Percentiles rank a stretch among this genome's conserved stretches.
Evolutionary conservation across 2,888 invertebrate genomes (phyloP).

Genomic region (Eupithecia vulgata): DNA sequence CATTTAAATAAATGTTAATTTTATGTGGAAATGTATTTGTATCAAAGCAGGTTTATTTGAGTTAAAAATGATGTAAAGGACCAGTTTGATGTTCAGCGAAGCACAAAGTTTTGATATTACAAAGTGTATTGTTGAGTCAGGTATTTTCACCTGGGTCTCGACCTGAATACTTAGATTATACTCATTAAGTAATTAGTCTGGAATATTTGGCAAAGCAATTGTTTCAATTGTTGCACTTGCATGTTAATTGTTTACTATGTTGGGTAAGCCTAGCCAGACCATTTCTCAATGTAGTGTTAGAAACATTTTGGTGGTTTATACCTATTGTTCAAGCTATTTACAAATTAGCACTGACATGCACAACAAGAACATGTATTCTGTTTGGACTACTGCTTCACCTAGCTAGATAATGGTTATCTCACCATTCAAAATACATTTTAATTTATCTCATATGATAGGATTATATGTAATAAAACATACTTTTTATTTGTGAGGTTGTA

Average conservation of each 20-base stretch:
- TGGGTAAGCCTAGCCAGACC: background rate
- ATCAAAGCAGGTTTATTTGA: conserved; percentile 35
- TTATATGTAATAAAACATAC: background rate
- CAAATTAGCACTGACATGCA: background rate
- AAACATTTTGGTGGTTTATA: background rate
- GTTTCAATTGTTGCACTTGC: background rate
- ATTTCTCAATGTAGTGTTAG: background rate
- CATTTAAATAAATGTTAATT: conserved; percentile 30
- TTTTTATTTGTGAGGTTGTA: background rate
- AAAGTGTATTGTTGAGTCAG: conserved; percentile 19
- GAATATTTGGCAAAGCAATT: conserved; percentile 20
- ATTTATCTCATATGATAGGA: too few relatives aligned
- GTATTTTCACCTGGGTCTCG: conserved; percentile 23
- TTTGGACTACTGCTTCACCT: background rate
- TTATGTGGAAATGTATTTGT: conserved; percentile 33
- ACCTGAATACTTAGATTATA: conserved; percentile 12
- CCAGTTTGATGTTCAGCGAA: conserved; percentile 38
- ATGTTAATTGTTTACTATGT: background rate
- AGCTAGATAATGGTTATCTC: background rate
- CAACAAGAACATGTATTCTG: background rate
- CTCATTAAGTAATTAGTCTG: conserved; percentile 8
- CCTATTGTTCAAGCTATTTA: background rate
- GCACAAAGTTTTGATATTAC: conserved; percentile 36
- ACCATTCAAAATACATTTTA: background rate
- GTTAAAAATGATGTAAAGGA: conserved; percentile 45